Percentiles rank a stretch among this genome's conserved stretches.
Evolutionary conservation across 2,113 vertebrate species (phyloP).

Genomic region (Stegastes partitus): DNA sequence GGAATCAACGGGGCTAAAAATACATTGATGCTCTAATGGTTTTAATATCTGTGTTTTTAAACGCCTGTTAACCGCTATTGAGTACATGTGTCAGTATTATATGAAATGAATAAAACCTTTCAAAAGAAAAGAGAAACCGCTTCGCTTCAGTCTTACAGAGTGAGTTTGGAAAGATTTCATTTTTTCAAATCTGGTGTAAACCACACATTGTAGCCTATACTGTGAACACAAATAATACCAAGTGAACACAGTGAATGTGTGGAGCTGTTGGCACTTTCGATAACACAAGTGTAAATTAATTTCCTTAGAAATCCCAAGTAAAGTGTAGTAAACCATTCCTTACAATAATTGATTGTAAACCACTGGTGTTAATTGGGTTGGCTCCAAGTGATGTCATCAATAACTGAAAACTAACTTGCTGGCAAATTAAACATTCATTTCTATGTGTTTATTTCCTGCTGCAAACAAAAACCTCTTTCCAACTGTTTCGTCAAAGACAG

Average conservation of each 20-base stretch:
- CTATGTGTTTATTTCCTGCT: constrained; percentile 6
- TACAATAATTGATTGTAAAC: constrained; percentile 19
- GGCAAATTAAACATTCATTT: not conserved
- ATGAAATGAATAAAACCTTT: constrained; percentile 87
- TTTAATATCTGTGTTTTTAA: constrained; percentile 90
- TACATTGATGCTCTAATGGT: constrained; percentile 80
- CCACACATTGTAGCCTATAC: not conserved
- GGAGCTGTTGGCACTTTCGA: not conserved
- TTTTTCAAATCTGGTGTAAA: not conserved
- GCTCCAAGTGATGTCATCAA: constrained; percentile 18
- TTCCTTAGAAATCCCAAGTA: constrained; percentile 24
- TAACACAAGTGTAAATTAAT: constrained; percentile 4
- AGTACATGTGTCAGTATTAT: constrained; percentile 90
- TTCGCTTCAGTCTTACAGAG: not conserved
- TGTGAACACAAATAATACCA: not conserved
- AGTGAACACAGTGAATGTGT: not conserved
- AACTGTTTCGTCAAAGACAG: not conserved
- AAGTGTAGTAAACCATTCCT: no score
- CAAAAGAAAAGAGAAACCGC: constrained; percentile 70
- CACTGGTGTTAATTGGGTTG: constrained; percentile 27
- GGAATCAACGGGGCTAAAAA: constrained; percentile 79
- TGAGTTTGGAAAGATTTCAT: no score
- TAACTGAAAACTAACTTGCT: constrained; percentile 36
- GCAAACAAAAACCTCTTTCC: constrained; percentile 10
- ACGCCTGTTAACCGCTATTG: constrained; percentile 87